phyloP scores from a whole-genome alignment of 1,140 invertebrate species.

The Hermetia illucens region DNA sequence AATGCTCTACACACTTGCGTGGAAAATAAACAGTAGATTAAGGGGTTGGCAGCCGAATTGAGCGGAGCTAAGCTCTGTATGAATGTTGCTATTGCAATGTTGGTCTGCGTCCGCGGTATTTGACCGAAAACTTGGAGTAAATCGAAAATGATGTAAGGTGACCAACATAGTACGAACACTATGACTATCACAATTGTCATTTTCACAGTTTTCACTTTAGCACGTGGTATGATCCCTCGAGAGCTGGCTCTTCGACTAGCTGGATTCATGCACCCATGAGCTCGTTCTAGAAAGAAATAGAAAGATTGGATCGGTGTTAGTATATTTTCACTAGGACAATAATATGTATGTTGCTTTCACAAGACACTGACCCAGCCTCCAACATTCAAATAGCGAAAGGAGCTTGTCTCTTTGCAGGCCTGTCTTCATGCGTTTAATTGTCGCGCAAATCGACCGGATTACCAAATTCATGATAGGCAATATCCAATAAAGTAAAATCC shows the following conservation, averaged over 20 bases:
- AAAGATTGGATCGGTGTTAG: background rate
- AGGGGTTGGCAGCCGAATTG: slow-evolving; percentile 87
- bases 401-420: too few species aligned
- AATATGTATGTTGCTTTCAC: too few species aligned
- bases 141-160: slow-evolving; percentile 88
- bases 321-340: background rate
- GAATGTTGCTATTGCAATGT: slow-evolving; percentile 73
- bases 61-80: slow-evolving; percentile 86
- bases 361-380: too few species aligned
- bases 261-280: slow-evolving; percentile 23
- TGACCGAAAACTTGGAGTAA: slow-evolving; percentile 79
- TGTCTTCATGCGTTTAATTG: too few species aligned
- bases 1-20: slow-evolving; percentile 76
- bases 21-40: slow-evolving; percentile 91
- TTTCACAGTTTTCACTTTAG: slow-evolving; percentile 94
- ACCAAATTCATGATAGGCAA: too few species aligned
- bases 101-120: slow-evolving; percentile 65
- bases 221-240: slow-evolving; percentile 78
- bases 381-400: too few species aligned
- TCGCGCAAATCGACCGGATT: too few species aligned
- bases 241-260: slow-evolving; percentile 57
- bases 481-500: too few species aligned
- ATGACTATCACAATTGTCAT: slow-evolving; percentile 95
- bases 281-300: slow-evolving; percentile 14
- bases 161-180: slow-evolving; percentile 92